A percentile compares a stretch with the other conserved stretches of the same genome.
These are phyloP conservation scores for Lateolabrax maculatus DNA, from an alignment of 2,797 vertebrate genomes.

Conservation along the genomic window DNA sequence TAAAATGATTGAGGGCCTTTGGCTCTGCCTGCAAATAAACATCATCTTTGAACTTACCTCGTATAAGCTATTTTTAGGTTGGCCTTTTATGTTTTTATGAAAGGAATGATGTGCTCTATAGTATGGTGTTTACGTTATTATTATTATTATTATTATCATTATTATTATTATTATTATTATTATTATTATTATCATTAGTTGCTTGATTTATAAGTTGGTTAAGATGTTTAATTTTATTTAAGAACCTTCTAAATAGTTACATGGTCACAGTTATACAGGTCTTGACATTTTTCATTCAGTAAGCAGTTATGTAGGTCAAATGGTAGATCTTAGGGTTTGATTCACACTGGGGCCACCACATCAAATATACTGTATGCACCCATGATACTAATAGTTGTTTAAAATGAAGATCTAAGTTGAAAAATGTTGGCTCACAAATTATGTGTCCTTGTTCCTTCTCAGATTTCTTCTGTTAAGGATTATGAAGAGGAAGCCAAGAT, in stretches of 20 bases:
- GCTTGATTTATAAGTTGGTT: no score
- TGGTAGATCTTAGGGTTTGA: not conserved
- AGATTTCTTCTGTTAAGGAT: slow-evolving; percentile 88
- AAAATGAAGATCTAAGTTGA: not conserved
- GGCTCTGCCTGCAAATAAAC: not conserved
- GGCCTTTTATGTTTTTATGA: not conserved
- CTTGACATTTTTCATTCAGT: not conserved
- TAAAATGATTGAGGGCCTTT: not conserved
- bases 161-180: not conserved
- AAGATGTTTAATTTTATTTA: not conserved
- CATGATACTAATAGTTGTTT: not conserved
- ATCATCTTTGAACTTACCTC: not conserved
- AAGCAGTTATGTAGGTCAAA: not conserved
- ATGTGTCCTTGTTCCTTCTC: slow-evolving; percentile 22
- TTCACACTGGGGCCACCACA: not conserved
- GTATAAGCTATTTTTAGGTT: not conserved
- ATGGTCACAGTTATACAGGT: not conserved
- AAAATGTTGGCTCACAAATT: not conserved
- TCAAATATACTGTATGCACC: not conserved
- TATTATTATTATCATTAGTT: not conserved
- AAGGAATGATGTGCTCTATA: not conserved
- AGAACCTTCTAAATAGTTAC: not conserved
- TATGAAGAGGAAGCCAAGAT: slow-evolving; percentile 92
- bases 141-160: not conserved
- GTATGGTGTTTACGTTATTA: not conserved